Evolutionary conservation across 2,113 vertebrate species (phyloP), one percentile per base, ranked within the genome.

Genomic region (Aspidoscelis tigris): DNA sequence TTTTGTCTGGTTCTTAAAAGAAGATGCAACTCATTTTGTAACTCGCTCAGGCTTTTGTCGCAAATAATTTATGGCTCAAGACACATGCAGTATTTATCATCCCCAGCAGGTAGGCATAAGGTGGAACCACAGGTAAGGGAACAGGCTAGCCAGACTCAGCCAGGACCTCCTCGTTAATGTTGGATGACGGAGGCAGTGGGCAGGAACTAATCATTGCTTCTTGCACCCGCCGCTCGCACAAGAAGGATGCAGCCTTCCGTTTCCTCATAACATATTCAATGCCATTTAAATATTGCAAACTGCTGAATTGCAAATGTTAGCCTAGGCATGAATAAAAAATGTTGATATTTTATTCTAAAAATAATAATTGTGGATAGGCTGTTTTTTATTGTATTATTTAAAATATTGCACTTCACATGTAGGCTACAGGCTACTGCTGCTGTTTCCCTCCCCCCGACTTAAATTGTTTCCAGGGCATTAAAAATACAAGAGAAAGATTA

Each of bases 301-400:
- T 91, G 86, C 85, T 94, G 91, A 95, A 94, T 95, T 92, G 94
- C 88, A 93, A 94, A 94, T 94, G 90, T 94, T 96, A 96, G 94
- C 87, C 76, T 90, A 95, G 85, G 82, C 89, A 92, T 96, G 92
- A 95, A 96, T 95, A 90, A 92, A 92, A 94, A 95, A 94, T 95
- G 91, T 83, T 94, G 92, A 94, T 96, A 94, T 95, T 96, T 96
- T 94, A 95, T 94, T 89, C 78, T 90, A 89, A 94, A 95, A 96
- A 94, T 94, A 90, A 75, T 90, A 90, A 93, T 94, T 94, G 91
- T 89, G 79, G 76, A 90, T 94, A 91, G 86, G 82, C 79, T 90
- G 86, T 64, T 89, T 95, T 33, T 93, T 94, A 92, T 92, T 90
- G 89, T 94, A 91, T 83, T 94, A 93, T 94, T 95, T 94, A 92